Conservation (phyloP, 2,888 invertebrate genomes). For the Ephialtes manifestator region DNA sequence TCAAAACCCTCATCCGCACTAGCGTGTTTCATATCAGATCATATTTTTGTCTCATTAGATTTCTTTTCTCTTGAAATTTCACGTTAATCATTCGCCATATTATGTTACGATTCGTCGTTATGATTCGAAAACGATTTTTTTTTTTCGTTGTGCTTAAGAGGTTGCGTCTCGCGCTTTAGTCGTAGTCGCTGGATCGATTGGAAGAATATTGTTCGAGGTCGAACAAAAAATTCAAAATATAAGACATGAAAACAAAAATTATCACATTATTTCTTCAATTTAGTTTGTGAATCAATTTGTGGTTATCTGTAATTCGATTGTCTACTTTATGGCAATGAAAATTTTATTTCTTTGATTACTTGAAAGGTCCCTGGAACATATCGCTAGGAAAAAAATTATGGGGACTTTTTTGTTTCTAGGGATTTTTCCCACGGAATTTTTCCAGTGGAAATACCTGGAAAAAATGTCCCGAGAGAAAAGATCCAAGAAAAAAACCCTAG, state of each 20-base stretch:
- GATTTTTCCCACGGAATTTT: too few species aligned
- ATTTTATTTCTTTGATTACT: too few species aligned
- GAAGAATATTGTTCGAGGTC: constrained; percentile 29
- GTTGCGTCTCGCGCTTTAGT: constrained; percentile 20
- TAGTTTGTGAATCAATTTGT: too few species aligned
- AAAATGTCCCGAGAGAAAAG: too few species aligned
- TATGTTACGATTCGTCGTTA: constrained; percentile 58
- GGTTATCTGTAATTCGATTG: neutral
- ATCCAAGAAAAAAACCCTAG: too few species aligned
- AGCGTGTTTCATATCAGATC: constrained; percentile 79
- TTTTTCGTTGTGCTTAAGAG: constrained; percentile 20
- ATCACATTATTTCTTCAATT: too few species aligned
- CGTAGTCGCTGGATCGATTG: constrained; percentile 54
- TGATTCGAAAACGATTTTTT: constrained; percentile 21
- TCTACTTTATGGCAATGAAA: too few species aligned
- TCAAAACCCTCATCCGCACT: constrained; percentile 99
- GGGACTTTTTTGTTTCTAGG: too few species aligned
- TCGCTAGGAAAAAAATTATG: too few species aligned
- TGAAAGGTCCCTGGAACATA: too few species aligned
- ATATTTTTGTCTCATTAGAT: constrained; percentile 68
- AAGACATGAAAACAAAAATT: too few species aligned
- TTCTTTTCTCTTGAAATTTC: constrained; percentile 68
- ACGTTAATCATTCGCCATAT: constrained; percentile 59
- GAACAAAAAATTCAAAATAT: neutral
- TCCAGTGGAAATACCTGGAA: too few species aligned